phyloP scores from a whole-genome alignment of 2,888 invertebrate genomes.

The Pediacus dermestoides region DNA sequence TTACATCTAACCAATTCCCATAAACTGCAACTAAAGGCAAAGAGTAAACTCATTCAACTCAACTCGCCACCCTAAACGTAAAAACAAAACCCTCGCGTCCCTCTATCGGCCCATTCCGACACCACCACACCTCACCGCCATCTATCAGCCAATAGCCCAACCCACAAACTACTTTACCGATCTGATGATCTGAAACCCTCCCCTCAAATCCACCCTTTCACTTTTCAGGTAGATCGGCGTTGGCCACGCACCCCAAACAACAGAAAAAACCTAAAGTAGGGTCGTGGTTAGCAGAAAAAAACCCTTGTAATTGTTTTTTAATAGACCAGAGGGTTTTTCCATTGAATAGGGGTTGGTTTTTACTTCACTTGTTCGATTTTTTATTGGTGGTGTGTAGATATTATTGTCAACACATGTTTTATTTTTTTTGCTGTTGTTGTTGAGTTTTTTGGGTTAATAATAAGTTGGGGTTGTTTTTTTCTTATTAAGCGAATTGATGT shows the following conservation, averaged over 20 bases:
- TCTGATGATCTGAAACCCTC: conserved; percentile 9
- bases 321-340: conserved; percentile 27
- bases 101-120: conserved; percentile 3
- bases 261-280: conserved; percentile 24
- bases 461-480: too few species aligned
- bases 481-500: too few species aligned
- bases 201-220: conserved; percentile 4
- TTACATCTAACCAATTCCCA: too few species aligned
- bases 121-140: conserved; percentile 11
- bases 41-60: too few species aligned
- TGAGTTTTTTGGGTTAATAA: too few species aligned
- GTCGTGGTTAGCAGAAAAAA: conserved; percentile 39
- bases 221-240: too few species aligned
- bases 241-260: background rate
- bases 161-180: conserved; percentile 11
- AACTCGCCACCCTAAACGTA: too few species aligned
- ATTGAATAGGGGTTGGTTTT: conserved; percentile 29
- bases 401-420: conserved; percentile 43
- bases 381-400: too few species aligned
- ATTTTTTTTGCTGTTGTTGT: conserved; percentile 18
- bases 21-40: too few species aligned
- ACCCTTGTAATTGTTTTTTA: conserved; percentile 43
- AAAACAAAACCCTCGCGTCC: conserved; percentile 1
- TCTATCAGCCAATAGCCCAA: conserved; percentile 18
- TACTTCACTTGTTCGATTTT: conserved; percentile 21